Evolutionary conservation across 2,797 vertebrate genomes (phyloP).

Genomic region (Florisuga fusca): DNA sequence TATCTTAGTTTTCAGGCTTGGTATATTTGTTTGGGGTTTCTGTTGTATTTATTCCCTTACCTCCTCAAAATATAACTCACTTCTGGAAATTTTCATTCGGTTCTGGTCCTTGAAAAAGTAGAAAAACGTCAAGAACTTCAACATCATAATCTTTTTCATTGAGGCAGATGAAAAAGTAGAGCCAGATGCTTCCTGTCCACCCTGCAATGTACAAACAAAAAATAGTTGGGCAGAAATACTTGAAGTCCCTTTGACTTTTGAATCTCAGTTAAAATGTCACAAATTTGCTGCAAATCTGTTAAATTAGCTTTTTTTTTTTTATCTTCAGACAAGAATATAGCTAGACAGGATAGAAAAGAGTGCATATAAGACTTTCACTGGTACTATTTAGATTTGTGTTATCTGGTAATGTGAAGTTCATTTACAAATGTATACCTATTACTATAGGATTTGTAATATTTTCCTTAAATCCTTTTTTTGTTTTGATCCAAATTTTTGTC

Average conservation of each 20-base stretch:
- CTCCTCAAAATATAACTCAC: accelerated
- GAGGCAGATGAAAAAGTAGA: background rate
- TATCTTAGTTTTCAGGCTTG: background rate
- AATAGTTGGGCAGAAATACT: background rate
- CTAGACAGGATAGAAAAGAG: background rate
- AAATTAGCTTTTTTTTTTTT: background rate
- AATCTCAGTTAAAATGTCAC: background rate
- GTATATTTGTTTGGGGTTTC: background rate
- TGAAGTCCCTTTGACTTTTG: background rate
- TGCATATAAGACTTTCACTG: background rate
- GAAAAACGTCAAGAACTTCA: background rate
- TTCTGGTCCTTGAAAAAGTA: background rate
- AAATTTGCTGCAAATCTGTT: background rate
- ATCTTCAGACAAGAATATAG: background rate
- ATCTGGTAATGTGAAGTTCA: background rate
- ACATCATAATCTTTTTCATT: background rate
- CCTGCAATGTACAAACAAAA: background rate
- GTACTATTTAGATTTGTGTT: background rate
- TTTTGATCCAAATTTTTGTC: background rate
- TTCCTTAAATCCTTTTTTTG: background rate
- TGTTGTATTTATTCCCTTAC: background rate
- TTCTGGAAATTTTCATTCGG: background rate
- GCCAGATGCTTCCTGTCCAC: background rate
- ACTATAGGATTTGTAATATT: background rate
- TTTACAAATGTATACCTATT: background rate